Percentiles rank a stretch among this genome's conserved stretches.
These are phyloP conservation scores for Tetragnatha montana DNA, from an alignment of 2,888 invertebrate genomes.

Conservation along the genomic window DNA sequence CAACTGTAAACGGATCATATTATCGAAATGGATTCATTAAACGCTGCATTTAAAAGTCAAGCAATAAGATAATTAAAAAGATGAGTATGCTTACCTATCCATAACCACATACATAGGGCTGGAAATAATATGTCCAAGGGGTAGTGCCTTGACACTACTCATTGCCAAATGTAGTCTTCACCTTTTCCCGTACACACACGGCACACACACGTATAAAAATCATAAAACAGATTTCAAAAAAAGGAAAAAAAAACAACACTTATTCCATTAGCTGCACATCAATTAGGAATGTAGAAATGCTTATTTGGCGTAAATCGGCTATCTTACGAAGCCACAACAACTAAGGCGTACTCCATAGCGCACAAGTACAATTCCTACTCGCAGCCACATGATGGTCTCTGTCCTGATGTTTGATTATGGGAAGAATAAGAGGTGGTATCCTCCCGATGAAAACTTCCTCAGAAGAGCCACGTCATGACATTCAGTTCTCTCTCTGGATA, in stretches of 20 bases:
- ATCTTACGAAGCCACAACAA: constrained; percentile 38
- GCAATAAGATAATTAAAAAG: background rate
- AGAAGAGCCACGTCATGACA: constrained; percentile 45
- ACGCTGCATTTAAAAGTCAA: too few relatives aligned
- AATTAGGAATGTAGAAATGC: constrained; percentile 55
- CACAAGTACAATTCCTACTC: constrained; percentile 43
- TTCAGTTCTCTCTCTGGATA: constrained; percentile 4
- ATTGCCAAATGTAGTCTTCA: constrained; percentile 61
- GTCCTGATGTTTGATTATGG: background rate
- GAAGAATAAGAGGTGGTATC: background rate
- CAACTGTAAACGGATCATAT: too few relatives aligned
- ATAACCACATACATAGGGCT: constrained; percentile 69
- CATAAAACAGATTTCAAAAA: constrained; percentile 51
- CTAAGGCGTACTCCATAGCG: constrained; percentile 29
- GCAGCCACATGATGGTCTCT: constrained; percentile 53
- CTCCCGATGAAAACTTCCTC: constrained; percentile 5
- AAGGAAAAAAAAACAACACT: constrained; percentile 53
- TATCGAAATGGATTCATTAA: too few relatives aligned
- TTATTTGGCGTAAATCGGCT: background rate
- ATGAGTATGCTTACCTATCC: constrained; percentile 60
- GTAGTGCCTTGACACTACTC: constrained; percentile 70
- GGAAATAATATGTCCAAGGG: constrained; percentile 63
- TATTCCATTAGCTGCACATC: constrained; percentile 67
- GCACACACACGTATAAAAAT: constrained; percentile 55
- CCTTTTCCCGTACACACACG: constrained; percentile 38